Conservation (phyloP, 92 coral and sea anemone genomes). For the Phenganax marumi region DNA sequence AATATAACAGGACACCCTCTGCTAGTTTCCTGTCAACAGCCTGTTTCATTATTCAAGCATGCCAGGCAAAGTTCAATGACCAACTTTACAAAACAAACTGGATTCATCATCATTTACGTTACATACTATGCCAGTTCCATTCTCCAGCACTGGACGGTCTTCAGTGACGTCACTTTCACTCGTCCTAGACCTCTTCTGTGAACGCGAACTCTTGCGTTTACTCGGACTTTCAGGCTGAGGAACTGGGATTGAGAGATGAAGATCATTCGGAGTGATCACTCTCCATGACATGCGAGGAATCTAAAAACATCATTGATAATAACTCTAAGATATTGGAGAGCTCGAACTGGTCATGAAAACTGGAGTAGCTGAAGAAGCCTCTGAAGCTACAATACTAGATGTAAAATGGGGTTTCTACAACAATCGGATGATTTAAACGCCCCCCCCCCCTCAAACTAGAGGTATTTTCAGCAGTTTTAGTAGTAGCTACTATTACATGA, state of each 20-base stretch:
- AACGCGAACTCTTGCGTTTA: constrained; percentile 61
- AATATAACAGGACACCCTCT: too few species aligned
- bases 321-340: constrained; percentile 2
- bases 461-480: too few species aligned
- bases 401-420: too few species aligned
- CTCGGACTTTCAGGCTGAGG: constrained; percentile 60
- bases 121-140: constrained; percentile 1
- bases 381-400: too few species aligned
- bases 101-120: background rate
- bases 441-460: too few species aligned
- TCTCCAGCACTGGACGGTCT: background rate
- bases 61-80: background rate
- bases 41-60: too few species aligned
- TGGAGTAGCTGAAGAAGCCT: background rate
- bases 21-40: too few species aligned
- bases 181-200: constrained; percentile 60
- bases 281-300: constrained; percentile 79
- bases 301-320: constrained; percentile 2
- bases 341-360: constrained; percentile 32
- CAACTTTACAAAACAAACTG: background rate
- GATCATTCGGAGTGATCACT: constrained; percentile 69
- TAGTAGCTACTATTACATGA: too few species aligned
- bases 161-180: constrained; percentile 66
- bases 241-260: constrained; percentile 55
- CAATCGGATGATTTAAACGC: too few species aligned